A percentile compares a stretch with the other conserved stretches of the same genome.
Conservation (phyloP, 2,888 invertebrate species). For the Flexamia atlantica region DNA sequence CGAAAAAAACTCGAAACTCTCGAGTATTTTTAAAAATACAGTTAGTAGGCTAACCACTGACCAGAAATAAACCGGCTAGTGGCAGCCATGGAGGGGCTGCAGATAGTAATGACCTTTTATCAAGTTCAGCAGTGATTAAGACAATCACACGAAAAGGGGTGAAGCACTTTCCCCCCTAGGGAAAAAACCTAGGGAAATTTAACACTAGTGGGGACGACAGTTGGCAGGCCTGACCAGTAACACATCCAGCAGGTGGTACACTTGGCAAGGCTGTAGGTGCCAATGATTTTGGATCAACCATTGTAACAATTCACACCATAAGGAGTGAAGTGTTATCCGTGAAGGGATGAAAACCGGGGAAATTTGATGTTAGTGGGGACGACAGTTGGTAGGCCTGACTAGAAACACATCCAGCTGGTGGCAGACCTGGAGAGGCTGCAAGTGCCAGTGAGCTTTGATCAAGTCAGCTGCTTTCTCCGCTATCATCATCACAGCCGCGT, state of each 20-base stretch:
- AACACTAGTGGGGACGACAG: conserved; percentile 17
- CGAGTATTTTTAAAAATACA: too few relatives aligned
- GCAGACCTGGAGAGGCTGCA: conserved; percentile 37
- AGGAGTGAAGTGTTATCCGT: too few relatives aligned
- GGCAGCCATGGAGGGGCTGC: too few relatives aligned
- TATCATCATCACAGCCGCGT: conserved; percentile 70
- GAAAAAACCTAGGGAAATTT: background rate
- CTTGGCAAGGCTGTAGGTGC: conserved; percentile 19
- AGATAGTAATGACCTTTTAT: too few relatives aligned
- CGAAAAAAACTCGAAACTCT: too few relatives aligned
- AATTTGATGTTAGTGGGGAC: conserved; percentile 15
- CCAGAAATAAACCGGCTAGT: too few relatives aligned
- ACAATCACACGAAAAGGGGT: too few relatives aligned
- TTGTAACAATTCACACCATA: too few relatives aligned
- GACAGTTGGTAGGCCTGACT: conserved; percentile 18
- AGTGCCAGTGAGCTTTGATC: conserved; percentile 65
- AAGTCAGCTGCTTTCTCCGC: conserved; percentile 71
- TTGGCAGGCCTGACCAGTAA: conserved; percentile 45
- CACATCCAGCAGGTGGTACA: conserved; percentile 48
- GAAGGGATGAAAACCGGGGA: background rate
- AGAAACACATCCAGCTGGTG: conserved; percentile 53
- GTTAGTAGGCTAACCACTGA: too few relatives aligned
- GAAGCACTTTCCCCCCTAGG: too few relatives aligned
- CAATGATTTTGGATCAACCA: conserved; percentile 66
- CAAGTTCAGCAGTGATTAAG: too few relatives aligned